Conservation (phyloP, 1,140 invertebrate genomes). For the Drosophila mayri region DNA sequence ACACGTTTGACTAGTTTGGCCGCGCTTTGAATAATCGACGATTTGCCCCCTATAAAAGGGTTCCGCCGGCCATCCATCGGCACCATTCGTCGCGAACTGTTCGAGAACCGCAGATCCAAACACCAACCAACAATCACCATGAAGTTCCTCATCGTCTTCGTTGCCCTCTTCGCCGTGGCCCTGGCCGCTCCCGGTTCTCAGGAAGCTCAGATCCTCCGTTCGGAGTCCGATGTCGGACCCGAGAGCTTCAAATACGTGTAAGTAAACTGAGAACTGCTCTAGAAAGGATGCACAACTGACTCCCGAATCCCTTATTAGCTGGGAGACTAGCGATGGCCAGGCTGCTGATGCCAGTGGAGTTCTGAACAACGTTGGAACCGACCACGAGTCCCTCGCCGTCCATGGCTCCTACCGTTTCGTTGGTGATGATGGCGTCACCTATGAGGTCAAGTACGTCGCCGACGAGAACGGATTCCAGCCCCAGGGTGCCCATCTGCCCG, state of each 20-base stretch:
- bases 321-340: constrained; percentile 58
- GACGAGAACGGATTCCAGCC: constrained; percentile 92
- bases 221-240: constrained; percentile 35
- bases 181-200: constrained; percentile 44
- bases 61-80: constrained; percentile 11
- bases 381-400: constrained; percentile 85
- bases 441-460: constrained; percentile 89
- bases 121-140: constrained; percentile 48
- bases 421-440: constrained; percentile 88
- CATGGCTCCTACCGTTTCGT: constrained; percentile 86
- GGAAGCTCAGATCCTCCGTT: background rate
- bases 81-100: constrained; percentile 46
- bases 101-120: constrained; percentile 44
- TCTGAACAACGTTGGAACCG: constrained; percentile 49
- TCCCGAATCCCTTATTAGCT: constrained; percentile 15
- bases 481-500: constrained; percentile 88
- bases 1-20: constrained; percentile 48
- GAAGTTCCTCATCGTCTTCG: constrained; percentile 74
- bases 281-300: background rate
- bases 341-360: constrained; percentile 1
- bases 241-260: constrained; percentile 52
- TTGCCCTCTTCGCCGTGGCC: constrained; percentile 72
- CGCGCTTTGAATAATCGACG: constrained; percentile 34
- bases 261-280: background rate
- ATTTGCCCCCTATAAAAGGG: constrained; percentile 46